Evolutionary conservation across 2,888 invertebrate species (phyloP), one percentile per base, ranked within the genome.

Genomic region (Petrolisthes cinctipes): DNA sequence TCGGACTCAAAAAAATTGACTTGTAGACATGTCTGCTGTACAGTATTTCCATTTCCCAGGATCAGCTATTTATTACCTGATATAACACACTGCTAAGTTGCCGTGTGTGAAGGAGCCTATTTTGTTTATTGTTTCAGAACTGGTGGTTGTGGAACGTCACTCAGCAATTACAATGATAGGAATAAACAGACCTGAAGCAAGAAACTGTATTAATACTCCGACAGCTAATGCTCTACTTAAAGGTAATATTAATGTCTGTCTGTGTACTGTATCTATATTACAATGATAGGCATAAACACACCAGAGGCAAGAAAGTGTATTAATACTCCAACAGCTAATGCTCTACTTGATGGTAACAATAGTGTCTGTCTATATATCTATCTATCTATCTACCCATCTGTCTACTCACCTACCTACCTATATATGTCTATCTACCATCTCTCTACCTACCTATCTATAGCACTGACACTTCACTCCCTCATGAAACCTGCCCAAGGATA

Each of bases 151-250:
- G 56, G 86, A 86, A 61, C 57, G 76, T 37, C 54, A 23, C 6
- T 57, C 56, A 54, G 82, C 61, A 37, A 81, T 86, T 23, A 86
- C 83, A 57, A 83, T 83, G 37, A 89, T 89, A 53, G 83, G 83
- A 20, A 86, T 89, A 14, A 89, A 89, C 79, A 73, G 89, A 73
- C 89, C 89, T 53, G 86, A 83, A n/a, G 78, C 73, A 54, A 86
- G 86, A 51, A 89, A 89, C 73, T 89, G 86, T 56, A 53, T 89
- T n/a, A 89, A 89, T 37, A 83, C 80, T 54, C 78, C 83, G 17
- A 82, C 81, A 11, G 82, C 86, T 17, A 80, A 56, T 17, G 89
- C 86, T 23, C 89, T 89, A 20, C 66, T 82, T 4, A n/a, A 82
- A 82, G 82, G 86, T 76, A 73, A 56, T 37, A 17, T 11, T 51